A percentile compares a stretch with the other conserved stretches of the same genome.
Evolutionary conservation across 1,140 invertebrate species (phyloP).

Genomic region (Heliothis virescens): DNA sequence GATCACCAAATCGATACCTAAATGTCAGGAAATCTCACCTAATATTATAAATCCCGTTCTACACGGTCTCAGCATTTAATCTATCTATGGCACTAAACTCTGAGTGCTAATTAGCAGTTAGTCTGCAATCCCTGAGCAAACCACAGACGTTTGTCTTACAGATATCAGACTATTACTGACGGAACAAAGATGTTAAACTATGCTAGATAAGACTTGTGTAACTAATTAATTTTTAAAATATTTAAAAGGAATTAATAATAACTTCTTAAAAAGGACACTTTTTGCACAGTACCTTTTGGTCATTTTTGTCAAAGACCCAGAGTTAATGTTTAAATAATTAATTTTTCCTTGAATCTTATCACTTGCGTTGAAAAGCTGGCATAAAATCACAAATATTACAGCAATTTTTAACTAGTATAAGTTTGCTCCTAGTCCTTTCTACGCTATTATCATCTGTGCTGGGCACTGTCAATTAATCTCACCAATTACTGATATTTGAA

Average conservation of each 20-base stretch:
- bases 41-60: background rate
- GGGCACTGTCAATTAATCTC: constrained; percentile 64
- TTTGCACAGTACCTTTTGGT: too few relatives aligned
- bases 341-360: background rate
- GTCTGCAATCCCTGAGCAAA: constrained; percentile 37
- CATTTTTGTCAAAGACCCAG: too few relatives aligned
- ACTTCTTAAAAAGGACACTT: too few relatives aligned
- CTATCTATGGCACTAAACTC: constrained; percentile 1
- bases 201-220: background rate
- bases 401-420: too few relatives aligned
- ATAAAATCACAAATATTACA: too few relatives aligned
- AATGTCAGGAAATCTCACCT: background rate
- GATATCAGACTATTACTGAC: constrained; percentile 2
- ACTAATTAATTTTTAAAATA: too few relatives aligned
- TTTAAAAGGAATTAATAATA: background rate
- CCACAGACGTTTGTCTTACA: constrained; percentile 37
- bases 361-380: too few relatives aligned
- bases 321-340: background rate
- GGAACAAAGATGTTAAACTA: background rate
- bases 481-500: constrained; percentile 76
- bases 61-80: background rate
- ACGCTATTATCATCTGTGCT: background rate
- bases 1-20: background rate
- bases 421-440: background rate
- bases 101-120: constrained; percentile 34